Evolutionary conservation across 2,888 invertebrate genomes (phyloP).

Genomic region (Napeogenes inachia): DNA sequence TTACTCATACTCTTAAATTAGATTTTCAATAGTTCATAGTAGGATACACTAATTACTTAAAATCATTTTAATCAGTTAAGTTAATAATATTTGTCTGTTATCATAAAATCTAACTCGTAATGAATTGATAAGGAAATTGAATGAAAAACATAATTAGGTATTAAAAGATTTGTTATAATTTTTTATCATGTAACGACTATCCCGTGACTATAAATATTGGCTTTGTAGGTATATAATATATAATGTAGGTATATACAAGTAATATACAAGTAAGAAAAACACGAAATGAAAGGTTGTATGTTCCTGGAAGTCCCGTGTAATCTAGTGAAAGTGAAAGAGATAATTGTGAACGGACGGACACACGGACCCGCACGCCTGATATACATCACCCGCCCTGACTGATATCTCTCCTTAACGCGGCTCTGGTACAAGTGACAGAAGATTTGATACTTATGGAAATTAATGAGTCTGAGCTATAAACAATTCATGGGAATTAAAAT

Average conservation of each 20-base stretch:
- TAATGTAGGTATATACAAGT: too few species aligned
- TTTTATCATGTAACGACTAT: too few species aligned
- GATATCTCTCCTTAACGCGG: slow-evolving; percentile 60
- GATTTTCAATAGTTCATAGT: too few species aligned
- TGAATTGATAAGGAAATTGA: too few species aligned
- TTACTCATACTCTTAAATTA: too few species aligned
- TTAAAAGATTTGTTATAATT: too few species aligned
- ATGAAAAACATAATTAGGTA: too few species aligned
- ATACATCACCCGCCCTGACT: slow-evolving; percentile 65
- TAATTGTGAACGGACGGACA: slow-evolving; percentile 42
- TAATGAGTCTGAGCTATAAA: background rate
- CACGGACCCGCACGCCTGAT: slow-evolving; percentile 34
- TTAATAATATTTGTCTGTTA: too few species aligned
- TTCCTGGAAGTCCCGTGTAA: slow-evolving; percentile 29
- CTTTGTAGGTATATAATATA: background rate
- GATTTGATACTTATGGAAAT: background rate
- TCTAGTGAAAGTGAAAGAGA: slow-evolving; percentile 44
- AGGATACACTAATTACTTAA: too few species aligned
- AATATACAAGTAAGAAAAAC: background rate
- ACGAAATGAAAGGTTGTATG: background rate
- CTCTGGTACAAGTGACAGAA: slow-evolving; percentile 30
- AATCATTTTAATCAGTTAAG: too few species aligned
- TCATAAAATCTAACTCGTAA: too few species aligned
- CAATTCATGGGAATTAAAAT: background rate
- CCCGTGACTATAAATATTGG: background rate